Percentiles rank a stretch among this genome's conserved stretches.
Conservation (phyloP, 1,140 invertebrate genomes). For the Leptestheria dahalacensis region DNA sequence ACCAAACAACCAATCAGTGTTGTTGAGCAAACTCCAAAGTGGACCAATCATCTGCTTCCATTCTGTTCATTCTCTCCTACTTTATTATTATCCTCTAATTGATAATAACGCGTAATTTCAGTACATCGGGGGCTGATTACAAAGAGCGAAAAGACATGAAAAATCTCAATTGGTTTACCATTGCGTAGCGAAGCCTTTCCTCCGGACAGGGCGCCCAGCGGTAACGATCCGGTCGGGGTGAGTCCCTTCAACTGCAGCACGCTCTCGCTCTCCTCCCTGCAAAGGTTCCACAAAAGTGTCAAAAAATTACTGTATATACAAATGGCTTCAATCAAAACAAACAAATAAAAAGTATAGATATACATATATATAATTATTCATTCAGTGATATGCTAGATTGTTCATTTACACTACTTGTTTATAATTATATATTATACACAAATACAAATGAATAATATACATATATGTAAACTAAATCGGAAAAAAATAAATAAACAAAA, state of each 20-base stretch:
- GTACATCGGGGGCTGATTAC: too few relatives aligned
- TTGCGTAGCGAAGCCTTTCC: constrained; percentile 93
- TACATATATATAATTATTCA: too few relatives aligned
- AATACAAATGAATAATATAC: too few relatives aligned
- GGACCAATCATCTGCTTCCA: background rate
- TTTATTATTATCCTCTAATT: too few relatives aligned
- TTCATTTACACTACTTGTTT: too few relatives aligned
- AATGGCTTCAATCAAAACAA: too few relatives aligned
- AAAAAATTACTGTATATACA: too few relatives aligned
- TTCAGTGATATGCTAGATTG: too few relatives aligned
- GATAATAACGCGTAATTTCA: too few relatives aligned
- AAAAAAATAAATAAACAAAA: background rate
- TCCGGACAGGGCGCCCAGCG: constrained; percentile 88
- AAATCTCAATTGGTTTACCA: constrained; percentile 51
- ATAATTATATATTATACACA: too few relatives aligned
- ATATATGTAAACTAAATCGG: background rate
- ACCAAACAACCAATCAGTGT: background rate
- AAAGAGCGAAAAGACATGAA: constrained; percentile 8
- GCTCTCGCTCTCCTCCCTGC: constrained; percentile 96
- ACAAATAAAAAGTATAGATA: too few relatives aligned
- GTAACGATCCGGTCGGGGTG: constrained; percentile 93
- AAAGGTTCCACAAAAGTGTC: background rate
- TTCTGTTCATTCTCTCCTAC: background rate
- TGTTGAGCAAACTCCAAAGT: background rate
- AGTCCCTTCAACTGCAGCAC: constrained; percentile 97